Evolutionary conservation across 2,113 vertebrate genomes (phyloP), one percentile per base, ranked within the genome.

Genomic region (human (Homo sapiens)): DNA sequence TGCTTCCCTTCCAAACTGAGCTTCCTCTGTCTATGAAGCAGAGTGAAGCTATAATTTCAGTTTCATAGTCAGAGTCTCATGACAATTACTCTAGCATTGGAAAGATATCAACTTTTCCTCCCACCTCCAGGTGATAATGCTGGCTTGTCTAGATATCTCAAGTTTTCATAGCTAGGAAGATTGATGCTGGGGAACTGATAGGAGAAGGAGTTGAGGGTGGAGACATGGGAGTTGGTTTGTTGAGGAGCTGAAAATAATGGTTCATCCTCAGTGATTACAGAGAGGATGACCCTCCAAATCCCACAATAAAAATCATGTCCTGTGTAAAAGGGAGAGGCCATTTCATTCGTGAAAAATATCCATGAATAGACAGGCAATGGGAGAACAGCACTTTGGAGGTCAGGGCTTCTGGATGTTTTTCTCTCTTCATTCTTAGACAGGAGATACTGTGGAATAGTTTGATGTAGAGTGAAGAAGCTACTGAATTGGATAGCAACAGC

Each of bases 21-120:
- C 96, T 98, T 98, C 97, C 97, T 98, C 94, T 98, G 94, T 96
- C 96, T 92, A 43, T 93, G 96, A 97, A 98, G 89, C 75, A 94
- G 97, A 98, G 98, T 96, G 97, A 98, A 97, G 61, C 96, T 97
- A 30, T 3, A 22, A 55, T 10, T 92, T 98, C 94, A 30, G 96
- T 97, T 97, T 98, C 96, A 95, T 93, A 97, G 97, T n/a, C 22
- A 14, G 57, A 82, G 35, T 70, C 22, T 86, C 17, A 30, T 97
- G 96, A 94, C 95, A 70, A 57, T 97, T 97, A 82, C 0, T 66
- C 57, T 97, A 92, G 87, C 6, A 10, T 57, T 48, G 96, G 96
- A 97, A 48, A 22, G 96, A 85, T 8, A 57, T 50, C 61, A 14
- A 13, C 4, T 64, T 96, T 97, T 79, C 70, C 13, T 48, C 80